Base-by-base conservation (phyloP, 2,797 vertebrate genomes). In the Darevskia mixta region DNA sequence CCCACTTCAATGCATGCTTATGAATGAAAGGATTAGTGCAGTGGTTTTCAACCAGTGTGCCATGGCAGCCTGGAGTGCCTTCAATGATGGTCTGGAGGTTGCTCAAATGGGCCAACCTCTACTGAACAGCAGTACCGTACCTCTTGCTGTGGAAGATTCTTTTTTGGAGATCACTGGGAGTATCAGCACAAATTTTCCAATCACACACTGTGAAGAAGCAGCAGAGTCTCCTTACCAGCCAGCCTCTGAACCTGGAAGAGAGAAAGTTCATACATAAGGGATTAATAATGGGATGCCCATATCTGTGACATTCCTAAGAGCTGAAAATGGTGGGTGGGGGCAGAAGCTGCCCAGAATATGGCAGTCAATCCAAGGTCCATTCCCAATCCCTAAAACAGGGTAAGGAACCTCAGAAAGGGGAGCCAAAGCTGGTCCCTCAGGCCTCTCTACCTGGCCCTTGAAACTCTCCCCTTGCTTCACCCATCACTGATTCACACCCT, bases 171-270 rank as follows among this genome's bases (percentile, higher is more conserved):
- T 97, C 95, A 58, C 64, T 3, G 0, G 89, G 93, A 55, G 82
- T 91, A 84, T 96, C 96, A 0, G 90, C 38, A 17, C 96, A 95
- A 92, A 98, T 93, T 45, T 96, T 94, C 95, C 97, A 95, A 13
- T 95, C 96, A 88, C 96, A 96, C 43, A 98, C 95, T 35, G 98
- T 97, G 1, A 99, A 95, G 85, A 97, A 81, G 1, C 95, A 97
- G 77, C 98, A 98, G 27, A 98, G 87, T 91, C 98, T 97, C 41
- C 98, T 97, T 78, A 98, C 98, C 83, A 99, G 95, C 98, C 99
- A 99, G 89, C 99, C 99, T 86, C 98, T 96, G 95, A 97, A 99
- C 96, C 99, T 99, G 87, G 2, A 58, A 81, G 77, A 38, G 55
- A 64, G 2, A 87, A 27, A 17, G 1, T 8, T n/a, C 35, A 0